Percentiles rank a stretch among this genome's conserved stretches.
Evolutionary conservation across 2,113 vertebrate species (phyloP).

Genomic region (Neofelis nebulosa): DNA sequence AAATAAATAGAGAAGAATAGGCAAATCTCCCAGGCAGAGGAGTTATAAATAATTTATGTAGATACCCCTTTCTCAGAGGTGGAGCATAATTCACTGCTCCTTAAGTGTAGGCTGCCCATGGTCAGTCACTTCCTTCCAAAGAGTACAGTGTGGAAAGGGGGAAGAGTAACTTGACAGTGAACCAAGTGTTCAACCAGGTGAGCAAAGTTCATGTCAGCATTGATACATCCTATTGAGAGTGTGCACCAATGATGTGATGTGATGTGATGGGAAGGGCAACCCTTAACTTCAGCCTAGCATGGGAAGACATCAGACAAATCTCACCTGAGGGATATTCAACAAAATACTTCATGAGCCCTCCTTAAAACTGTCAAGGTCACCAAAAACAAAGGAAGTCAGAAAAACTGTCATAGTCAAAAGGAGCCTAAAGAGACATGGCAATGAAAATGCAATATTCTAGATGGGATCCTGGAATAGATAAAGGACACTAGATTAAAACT

Average conservation of each 20-base stretch:
- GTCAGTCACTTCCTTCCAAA: background rate
- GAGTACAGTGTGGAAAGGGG: background rate
- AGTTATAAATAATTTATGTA: background rate
- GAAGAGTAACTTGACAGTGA: background rate
- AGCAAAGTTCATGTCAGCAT: background rate
- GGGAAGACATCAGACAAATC: background rate
- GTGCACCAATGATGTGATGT: accelerated
- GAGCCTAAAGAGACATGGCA: background rate
- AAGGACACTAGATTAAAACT: background rate
- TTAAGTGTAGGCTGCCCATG: background rate
- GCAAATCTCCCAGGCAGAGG: background rate
- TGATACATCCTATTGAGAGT: background rate
- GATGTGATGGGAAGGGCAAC: background rate
- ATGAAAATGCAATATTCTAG: background rate
- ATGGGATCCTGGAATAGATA: background rate
- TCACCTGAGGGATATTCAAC: background rate
- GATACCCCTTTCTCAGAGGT: background rate
- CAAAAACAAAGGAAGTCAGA: background rate
- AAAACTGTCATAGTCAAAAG: background rate
- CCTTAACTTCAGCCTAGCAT: background rate
- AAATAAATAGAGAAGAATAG: background rate
- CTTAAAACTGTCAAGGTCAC: background rate
- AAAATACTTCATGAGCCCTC: background rate
- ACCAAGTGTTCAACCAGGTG: background rate
- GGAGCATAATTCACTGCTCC: background rate